phyloP scores from a whole-genome alignment of 1,140 invertebrate species.

The Platyura marginata region DNA sequence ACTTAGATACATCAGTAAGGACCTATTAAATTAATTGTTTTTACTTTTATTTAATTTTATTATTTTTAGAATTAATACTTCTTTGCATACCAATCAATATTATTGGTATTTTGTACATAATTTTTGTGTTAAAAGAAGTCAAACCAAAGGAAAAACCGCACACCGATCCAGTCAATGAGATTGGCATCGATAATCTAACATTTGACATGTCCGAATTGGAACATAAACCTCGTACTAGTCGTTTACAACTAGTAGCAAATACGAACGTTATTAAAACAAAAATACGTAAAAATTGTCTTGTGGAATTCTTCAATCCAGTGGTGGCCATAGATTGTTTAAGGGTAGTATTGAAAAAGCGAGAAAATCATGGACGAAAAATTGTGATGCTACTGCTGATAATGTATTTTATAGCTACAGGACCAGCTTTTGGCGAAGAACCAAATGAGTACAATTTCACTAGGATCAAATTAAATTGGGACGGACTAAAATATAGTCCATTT shows the following conservation, averaged over 20 bases:
- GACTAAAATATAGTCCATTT: conserved; percentile 17
- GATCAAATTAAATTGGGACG: conserved; percentile 21
- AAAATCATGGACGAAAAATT: conserved; percentile 15
- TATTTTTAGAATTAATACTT: background rate
- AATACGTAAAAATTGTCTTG: conserved; percentile 6
- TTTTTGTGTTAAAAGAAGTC: conserved; percentile 19
- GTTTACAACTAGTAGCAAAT: conserved; percentile 10
- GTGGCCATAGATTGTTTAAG: conserved; percentile 16
- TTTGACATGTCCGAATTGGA: conserved; percentile 9
- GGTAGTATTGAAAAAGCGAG: conserved; percentile 15
- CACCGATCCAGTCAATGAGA: conserved; percentile 6
- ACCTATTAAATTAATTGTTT: background rate
- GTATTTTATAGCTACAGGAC: conserved; percentile 18
- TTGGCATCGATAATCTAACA: conserved; percentile 8
- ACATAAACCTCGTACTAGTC: conserved; percentile 11
- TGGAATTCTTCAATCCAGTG: conserved; percentile 21
- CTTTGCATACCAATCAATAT: conserved; percentile 7
- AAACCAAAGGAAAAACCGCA: conserved; percentile 6
- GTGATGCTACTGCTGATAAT: conserved; percentile 15
- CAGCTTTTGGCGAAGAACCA: conserved; percentile 8
- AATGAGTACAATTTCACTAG: conserved; percentile 5
- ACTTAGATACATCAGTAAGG: conserved; percentile 18
- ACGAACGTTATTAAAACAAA: background rate
- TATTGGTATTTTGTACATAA: conserved; percentile 18
- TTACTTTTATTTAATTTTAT: background rate